phyloP scores from a whole-genome alignment of 1,140 invertebrate genomes.

The Nasonia vitripennis region DNA sequence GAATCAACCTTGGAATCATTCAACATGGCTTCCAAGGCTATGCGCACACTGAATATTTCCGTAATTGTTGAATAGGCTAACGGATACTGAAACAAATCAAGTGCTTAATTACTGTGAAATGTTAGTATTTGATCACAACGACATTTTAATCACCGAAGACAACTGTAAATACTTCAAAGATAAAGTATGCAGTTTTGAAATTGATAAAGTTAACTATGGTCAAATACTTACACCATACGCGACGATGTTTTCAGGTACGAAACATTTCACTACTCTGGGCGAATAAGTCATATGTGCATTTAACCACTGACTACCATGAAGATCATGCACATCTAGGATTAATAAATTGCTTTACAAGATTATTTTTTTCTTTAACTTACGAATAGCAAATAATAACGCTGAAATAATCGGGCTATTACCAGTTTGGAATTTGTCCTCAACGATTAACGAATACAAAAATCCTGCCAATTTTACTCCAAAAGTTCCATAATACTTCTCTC shows the following conservation, averaged over 20 bases:
- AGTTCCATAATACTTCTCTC: slow-evolving; percentile 3
- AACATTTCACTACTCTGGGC: neutral
- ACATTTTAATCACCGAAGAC: too few species aligned
- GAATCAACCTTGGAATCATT: neutral
- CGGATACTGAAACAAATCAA: slow-evolving; percentile 7
- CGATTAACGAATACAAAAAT: slow-evolving; percentile 14
- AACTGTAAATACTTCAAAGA: neutral
- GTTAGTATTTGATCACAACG: too few species aligned
- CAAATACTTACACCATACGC: slow-evolving; percentile 8
- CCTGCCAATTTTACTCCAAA: slow-evolving; percentile 1
- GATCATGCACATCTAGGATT: neutral
- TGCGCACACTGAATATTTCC: neutral
- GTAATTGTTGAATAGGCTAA: neutral
- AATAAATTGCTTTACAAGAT: neutral
- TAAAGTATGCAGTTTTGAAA: neutral
- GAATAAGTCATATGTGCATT: neutral
- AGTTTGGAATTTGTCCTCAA: neutral
- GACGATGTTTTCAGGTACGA: slow-evolving; percentile 7
- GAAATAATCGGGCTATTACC: slow-evolving; percentile 2
- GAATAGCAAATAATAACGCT: neutral
- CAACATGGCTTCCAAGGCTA: slow-evolving; percentile 14
- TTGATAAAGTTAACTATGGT: neutral
- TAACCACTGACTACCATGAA: neutral
- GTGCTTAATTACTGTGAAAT: neutral
- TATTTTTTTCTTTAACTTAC: too few species aligned